phyloP scores from a whole-genome alignment of 2,113 vertebrate species.

The Alligator sinensis region DNA sequence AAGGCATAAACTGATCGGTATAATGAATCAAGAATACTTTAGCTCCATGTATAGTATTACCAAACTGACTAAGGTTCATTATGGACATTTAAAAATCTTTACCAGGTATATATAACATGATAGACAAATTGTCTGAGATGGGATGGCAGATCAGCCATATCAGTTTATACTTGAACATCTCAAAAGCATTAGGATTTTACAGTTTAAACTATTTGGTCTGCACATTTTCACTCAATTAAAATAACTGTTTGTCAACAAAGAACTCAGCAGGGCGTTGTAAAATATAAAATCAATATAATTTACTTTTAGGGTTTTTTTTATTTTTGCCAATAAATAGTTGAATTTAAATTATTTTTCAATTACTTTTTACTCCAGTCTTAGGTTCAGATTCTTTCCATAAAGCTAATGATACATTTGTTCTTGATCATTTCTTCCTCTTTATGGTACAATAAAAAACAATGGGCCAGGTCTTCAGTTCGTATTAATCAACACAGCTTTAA shows the following conservation, averaged over 20 bases:
- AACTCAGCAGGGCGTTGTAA: neutral
- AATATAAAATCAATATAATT: neutral
- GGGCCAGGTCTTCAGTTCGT: accelerated
- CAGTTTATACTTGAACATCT: neutral
- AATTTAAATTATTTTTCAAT: neutral
- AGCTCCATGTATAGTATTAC: neutral
- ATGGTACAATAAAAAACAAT: neutral
- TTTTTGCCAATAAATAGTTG: neutral
- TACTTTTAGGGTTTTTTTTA: neutral
- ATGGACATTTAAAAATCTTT: neutral
- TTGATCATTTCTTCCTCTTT: neutral
- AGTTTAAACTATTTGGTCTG: neutral
- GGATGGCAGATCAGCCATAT: neutral
- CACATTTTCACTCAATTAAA: neutral
- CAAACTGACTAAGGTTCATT: neutral
- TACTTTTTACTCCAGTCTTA: neutral
- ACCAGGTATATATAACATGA: neutral
- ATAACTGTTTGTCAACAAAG: neutral
- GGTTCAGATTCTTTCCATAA: neutral
- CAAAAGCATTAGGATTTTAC: neutral
- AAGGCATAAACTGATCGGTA: neutral
- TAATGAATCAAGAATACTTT: neutral
- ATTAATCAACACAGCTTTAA: neutral
- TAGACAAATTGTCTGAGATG: neutral
- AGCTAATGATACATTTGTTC: neutral